phyloP scores from a whole-genome alignment of 2,888 invertebrate genomes.

The Chouioia cunea region DNA sequence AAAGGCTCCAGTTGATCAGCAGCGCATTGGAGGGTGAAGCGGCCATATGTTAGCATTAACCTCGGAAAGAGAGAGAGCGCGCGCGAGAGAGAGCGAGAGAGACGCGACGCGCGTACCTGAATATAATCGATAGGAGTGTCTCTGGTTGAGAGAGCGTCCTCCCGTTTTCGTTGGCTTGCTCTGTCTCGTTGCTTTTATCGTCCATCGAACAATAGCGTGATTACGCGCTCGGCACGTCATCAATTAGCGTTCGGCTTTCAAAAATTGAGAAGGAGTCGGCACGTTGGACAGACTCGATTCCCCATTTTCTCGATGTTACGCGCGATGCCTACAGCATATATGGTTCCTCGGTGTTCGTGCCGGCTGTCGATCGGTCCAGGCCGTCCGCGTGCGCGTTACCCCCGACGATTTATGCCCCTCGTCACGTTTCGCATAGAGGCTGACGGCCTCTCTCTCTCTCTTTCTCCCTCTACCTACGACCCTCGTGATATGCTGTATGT shows the following conservation, averaged over 20 bases:
- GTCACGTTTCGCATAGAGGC: conserved; percentile 23
- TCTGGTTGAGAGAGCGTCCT: conserved; percentile 8
- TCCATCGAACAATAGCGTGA: conserved; percentile 35
- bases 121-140: conserved; percentile 38
- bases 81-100: background rate
- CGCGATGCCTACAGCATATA: background rate
- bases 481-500: background rate
- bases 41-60: conserved; percentile 40
- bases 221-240: conserved; percentile 47
- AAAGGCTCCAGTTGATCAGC: conserved; percentile 14
- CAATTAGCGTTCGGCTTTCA: conserved; percentile 52
- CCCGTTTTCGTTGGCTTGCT: background rate
- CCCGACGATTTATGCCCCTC: conserved; percentile 40
- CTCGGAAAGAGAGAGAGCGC: conserved; percentile 12
- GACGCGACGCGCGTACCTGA: conserved; percentile 24
- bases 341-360: background rate
- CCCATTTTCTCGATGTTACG: conserved; percentile 13
- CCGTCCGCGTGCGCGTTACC: conserved; percentile 15
- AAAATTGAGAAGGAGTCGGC: too few species aligned
- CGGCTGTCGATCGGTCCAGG: conserved; percentile 27
- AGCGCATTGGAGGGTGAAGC: conserved; percentile 12
- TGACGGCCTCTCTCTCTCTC: conserved; percentile 21
- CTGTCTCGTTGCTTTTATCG: conserved; percentile 24
- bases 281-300: conserved; percentile 8
- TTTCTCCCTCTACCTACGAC: background rate